These are phyloP conservation scores for Sporophila hypoxantha DNA, from an alignment of 2,113 vertebrate species.

Conservation along the genomic window DNA sequence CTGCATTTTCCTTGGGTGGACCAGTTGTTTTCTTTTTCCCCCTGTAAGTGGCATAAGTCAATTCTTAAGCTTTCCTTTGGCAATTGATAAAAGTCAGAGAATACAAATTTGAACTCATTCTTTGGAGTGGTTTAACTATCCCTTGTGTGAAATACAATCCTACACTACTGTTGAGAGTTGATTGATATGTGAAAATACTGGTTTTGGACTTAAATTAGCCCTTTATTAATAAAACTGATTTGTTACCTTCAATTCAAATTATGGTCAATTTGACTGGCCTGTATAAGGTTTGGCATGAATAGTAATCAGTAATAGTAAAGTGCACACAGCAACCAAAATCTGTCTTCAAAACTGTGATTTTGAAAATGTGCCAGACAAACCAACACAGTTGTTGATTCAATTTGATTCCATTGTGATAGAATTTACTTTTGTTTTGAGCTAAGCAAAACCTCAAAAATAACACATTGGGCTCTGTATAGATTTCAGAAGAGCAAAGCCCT, in stretches of 20 bases:
- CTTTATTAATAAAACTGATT: not conserved
- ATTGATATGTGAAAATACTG: not conserved
- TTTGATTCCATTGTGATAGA: not conserved
- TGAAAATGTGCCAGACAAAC: not conserved
- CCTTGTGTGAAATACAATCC: not conserved
- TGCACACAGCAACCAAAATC: not conserved
- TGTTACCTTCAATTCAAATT: not conserved
- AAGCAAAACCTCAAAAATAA: not conserved
- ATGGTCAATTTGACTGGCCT: not conserved
- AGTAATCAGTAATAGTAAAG: not conserved
- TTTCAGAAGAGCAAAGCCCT: not conserved
- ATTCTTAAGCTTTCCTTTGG: not conserved
- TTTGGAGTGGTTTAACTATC: not conserved
- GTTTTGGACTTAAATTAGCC: not conserved
- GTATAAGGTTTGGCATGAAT: not conserved
- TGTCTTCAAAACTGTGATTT: not conserved
- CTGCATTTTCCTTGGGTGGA: not conserved
- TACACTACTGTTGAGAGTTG: not conserved
- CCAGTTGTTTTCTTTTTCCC: not conserved
- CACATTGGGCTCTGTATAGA: not conserved
- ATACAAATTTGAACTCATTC: not conserved
- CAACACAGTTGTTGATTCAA: not conserved
- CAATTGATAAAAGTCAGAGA: not conserved
- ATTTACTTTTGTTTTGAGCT: not conserved
- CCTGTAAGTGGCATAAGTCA: not conserved